These are phyloP conservation scores for Kryptopterus vitreolus DNA, from an alignment of 2,797 vertebrate species.

Conservation along the genomic window DNA sequence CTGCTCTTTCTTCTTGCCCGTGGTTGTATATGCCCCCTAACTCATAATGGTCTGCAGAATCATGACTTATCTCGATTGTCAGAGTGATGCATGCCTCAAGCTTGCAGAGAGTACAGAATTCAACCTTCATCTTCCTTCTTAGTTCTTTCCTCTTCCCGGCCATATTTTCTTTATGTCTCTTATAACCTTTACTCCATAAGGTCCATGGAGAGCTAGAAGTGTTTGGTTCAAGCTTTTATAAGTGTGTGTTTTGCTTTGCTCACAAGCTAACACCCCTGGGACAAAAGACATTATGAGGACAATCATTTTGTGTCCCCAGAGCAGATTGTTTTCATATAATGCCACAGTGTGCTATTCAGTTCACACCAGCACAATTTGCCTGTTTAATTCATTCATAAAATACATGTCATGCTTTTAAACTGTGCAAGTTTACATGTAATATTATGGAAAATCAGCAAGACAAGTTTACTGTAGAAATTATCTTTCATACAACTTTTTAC, in stretches of 20 bases:
- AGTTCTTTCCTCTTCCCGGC: not conserved
- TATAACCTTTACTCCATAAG: conserved; percentile 8
- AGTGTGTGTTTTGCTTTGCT: not conserved
- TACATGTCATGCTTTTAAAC: not conserved
- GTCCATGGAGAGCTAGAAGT: not conserved
- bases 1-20: not conserved
- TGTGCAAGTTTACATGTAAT: not conserved
- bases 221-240: not conserved
- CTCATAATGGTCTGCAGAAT: not conserved
- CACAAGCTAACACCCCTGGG: not conserved
- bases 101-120: not conserved
- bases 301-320: not conserved
- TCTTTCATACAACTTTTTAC: too few species aligned
- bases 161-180: not conserved
- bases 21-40: not conserved
- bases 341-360: not conserved
- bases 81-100: not conserved
- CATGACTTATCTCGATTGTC: not conserved
- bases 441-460: not conserved
- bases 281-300: not conserved
- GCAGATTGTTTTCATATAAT: not conserved
- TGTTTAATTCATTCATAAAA: not conserved
- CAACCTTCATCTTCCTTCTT: not conserved
- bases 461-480: too few species aligned
- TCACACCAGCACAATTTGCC: not conserved